Percentiles rank a stretch among this genome's conserved stretches.
Evolutionary conservation across 2,113 vertebrate genomes (phyloP).

Genomic region (Colius striatus): DNA sequence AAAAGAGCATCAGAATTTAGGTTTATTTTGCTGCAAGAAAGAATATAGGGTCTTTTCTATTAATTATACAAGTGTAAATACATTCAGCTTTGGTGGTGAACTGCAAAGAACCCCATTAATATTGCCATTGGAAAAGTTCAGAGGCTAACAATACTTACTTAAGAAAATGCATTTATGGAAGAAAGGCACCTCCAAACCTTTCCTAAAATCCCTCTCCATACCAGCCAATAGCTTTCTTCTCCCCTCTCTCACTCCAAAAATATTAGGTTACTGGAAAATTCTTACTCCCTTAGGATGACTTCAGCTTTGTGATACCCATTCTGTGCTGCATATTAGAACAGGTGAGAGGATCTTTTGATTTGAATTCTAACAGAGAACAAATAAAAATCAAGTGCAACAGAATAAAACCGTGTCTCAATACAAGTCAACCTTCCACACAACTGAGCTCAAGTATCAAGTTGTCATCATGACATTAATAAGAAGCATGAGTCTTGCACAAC

Average conservation of each 20-base stretch:
- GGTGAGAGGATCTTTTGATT: not conserved
- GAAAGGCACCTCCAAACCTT: not conserved
- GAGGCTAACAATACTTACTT: not conserved
- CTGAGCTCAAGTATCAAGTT: not conserved
- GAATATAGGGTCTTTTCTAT: not conserved
- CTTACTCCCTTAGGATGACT: not conserved
- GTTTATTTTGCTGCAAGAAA: not conserved
- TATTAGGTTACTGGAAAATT: not conserved
- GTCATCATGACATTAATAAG: not conserved
- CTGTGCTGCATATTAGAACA: not conserved
- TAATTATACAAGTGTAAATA: not conserved
- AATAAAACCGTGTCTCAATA: not conserved
- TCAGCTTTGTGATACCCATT: not conserved
- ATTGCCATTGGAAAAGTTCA: not conserved
- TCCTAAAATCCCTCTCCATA: not conserved
- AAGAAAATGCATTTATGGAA: not conserved
- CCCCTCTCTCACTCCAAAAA: not conserved
- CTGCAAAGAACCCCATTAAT: not conserved
- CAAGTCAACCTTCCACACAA: not conserved
- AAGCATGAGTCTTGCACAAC: not conserved
- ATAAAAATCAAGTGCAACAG: not conserved
- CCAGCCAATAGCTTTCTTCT: not conserved
- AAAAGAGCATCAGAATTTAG: not conserved
- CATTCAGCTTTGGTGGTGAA: not conserved
- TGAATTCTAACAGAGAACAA: not conserved